Percentiles rank a stretch among this genome's conserved stretches.
These are phyloP conservation scores for Parnassius apollo DNA, from an alignment of 2,888 invertebrate genomes.

Conservation along the genomic window DNA sequence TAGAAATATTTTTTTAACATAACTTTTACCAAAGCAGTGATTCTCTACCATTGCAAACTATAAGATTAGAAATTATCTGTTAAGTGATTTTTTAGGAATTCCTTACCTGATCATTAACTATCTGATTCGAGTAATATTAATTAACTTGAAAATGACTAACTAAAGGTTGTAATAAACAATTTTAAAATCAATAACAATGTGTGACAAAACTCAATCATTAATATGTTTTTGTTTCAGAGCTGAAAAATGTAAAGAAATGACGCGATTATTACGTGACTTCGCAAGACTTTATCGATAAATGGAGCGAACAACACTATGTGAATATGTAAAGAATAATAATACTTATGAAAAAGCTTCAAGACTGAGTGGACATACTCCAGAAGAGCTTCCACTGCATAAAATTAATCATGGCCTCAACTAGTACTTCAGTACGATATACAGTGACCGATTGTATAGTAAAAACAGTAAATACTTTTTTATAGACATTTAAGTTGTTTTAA, in stretches of 20 bases:
- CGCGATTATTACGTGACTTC: slow-evolving; percentile 90
- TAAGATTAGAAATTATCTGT: too few relatives aligned
- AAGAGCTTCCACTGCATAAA: slow-evolving; percentile 1
- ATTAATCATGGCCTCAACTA: slow-evolving; percentile 1
- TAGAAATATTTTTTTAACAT: too few relatives aligned
- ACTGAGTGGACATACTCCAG: background rate
- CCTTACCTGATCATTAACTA: too few relatives aligned
- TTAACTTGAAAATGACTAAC: too few relatives aligned
- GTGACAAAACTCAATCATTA: too few relatives aligned
- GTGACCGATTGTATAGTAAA: slow-evolving; percentile 10
- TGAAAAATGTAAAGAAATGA: slow-evolving; percentile 89
- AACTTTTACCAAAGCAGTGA: too few relatives aligned
- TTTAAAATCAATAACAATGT: too few relatives aligned
- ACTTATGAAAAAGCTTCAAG: background rate
- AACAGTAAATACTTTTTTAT: background rate
- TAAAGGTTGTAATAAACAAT: too few relatives aligned
- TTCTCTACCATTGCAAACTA: too few relatives aligned
- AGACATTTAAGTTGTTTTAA: background rate
- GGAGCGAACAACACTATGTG: background rate
- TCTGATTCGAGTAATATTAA: too few relatives aligned
- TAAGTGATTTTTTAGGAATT: too few relatives aligned
- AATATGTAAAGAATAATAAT: background rate
- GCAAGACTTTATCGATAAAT: slow-evolving; percentile 91
- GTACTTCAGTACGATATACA: slow-evolving; percentile 5
- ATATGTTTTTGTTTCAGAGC: slow-evolving; percentile 73